These are phyloP conservation scores for Spheniscus humboldti DNA, from an alignment of 2,797 vertebrate genomes.

Conservation along the genomic window DNA sequence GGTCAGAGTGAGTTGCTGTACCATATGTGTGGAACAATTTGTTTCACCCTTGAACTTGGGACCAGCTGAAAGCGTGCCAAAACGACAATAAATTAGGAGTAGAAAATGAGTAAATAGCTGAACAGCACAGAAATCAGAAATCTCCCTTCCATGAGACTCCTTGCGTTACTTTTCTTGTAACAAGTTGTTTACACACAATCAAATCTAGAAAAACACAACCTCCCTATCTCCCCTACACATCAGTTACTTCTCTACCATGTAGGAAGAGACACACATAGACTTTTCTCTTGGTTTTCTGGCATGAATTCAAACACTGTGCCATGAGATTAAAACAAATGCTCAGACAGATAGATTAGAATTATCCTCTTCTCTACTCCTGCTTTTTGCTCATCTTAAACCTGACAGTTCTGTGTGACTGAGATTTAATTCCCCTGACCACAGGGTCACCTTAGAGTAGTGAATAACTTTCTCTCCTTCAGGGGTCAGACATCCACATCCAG, in stretches of 20 bases:
- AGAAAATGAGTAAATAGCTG: fast-evolving
- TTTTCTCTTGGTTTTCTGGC: background rate
- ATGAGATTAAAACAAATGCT: background rate
- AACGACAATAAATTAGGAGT: background rate
- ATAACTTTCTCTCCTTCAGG: background rate
- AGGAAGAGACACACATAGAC: background rate
- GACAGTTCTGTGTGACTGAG: too few relatives aligned
- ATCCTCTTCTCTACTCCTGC: background rate
- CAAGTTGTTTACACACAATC: background rate
- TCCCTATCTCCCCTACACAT: background rate
- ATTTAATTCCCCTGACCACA: background rate
- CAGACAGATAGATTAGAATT: background rate
- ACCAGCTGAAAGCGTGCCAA: background rate
- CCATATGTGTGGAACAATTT: background rate
- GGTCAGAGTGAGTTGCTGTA: background rate
- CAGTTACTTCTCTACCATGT: background rate
- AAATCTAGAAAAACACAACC: background rate
- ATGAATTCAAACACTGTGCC: background rate
- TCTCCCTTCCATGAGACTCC: background rate
- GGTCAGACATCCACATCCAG: background rate
- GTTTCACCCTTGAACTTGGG: background rate
- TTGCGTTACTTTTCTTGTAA: background rate
- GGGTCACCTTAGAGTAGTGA: background rate
- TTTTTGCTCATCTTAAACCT: background rate
- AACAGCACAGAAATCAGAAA: background rate